Base-by-base conservation (phyloP, 2,888 invertebrate species). In the Drosophila borealis region DNA sequence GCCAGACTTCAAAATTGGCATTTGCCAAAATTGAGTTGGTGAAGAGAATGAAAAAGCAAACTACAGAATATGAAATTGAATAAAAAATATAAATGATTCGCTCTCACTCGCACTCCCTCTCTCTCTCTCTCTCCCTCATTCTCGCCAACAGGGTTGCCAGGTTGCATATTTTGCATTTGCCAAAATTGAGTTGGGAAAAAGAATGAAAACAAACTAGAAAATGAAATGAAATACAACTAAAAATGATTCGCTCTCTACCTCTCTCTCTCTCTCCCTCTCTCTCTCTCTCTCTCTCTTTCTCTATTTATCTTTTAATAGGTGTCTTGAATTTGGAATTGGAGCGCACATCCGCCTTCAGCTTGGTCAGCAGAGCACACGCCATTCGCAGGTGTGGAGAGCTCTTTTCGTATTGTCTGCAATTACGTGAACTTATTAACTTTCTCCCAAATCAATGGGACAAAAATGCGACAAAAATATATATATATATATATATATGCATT, bases 401-500 rank as follows among this genome's bases (percentile, higher is more conserved):
- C 13, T 37, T 41, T 61, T 25, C 13, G 21, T 29, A 46, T 50
- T 63, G 53, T 37, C 45, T 64, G 65, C 64, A 64, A 53, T 64
- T 53, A 64, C 44, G 53, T 65, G 65, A 64, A 53, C 44, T 42
- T 60, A 60, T 42, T 42, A 60, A 54, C 60, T 64, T 64, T 64
- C 64, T 44, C 65, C 64, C 19, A 44, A 25, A 29, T 42, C 57
- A 39, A 37, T 46, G 46, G 49, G 29, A n/a, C 37, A 11, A 17
- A 9, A 63, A 37, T 45, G 53, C 37, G 65, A 45, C 64, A 64
- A 63, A 21, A n/a, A n/a, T n/a, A n/a, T n/a, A n/a, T 19, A n/a
- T 11, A 10, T 19, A 9, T 4, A 1, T 8, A 2, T 8, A 29
- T 8, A 29, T 29, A 29, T 29, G 8, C 29, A 29, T 29, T 29